Base-by-base conservation (phyloP, 2,113 vertebrate species). In the Percina caprodes region DNA sequence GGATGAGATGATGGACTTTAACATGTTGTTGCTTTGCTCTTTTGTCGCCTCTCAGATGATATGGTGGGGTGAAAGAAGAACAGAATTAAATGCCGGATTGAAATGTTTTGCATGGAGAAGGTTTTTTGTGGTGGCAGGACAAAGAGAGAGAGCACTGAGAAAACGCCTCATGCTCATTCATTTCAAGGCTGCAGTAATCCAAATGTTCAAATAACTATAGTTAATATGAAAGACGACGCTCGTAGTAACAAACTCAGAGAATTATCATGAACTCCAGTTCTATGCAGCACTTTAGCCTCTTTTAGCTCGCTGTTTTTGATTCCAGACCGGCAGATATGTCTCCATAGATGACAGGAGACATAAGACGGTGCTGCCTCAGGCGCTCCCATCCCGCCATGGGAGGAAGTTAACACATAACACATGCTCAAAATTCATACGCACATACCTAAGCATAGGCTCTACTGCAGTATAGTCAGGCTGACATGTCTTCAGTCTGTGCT, bases 1-100 rank as follows among this genome's bases (percentile, higher is more conserved):
- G 63, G 33, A 49, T 70, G 66, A 84, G 59, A 72, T 79, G 85
- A 93, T 87, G 77, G 70, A 79, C 49, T 78, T 51, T 2, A 89
- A 65, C 79, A 60, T 86, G 77, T 80, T 89, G 75, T 74, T 73
- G 66, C 52, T 66, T 18, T 52, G 74, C 82, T 81, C 81, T 66
- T 79, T 60, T 81, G 19, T 49, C 19, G 69, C 69, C 70, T 79
- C 46, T 56, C 42, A 0, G 48, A 65, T 68, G n/a, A 63, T 0
- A 4, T 2, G n/a, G 23, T 3, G 45, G 21, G 63, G 26, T 14
- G n/a, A 45, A 18, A 23, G 45, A 14, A 54, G 42, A 42, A 59
- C 18, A 33, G 26, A n/a, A 65, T 35, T n/a, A 48, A 24, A 54
- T 58, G 59, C 8, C 51, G 30, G 46, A 23, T n/a, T 51, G 21